Evolutionary conservation across 2,113 vertebrate species (phyloP).

Genomic region (Amphiprion ocellaris): DNA sequence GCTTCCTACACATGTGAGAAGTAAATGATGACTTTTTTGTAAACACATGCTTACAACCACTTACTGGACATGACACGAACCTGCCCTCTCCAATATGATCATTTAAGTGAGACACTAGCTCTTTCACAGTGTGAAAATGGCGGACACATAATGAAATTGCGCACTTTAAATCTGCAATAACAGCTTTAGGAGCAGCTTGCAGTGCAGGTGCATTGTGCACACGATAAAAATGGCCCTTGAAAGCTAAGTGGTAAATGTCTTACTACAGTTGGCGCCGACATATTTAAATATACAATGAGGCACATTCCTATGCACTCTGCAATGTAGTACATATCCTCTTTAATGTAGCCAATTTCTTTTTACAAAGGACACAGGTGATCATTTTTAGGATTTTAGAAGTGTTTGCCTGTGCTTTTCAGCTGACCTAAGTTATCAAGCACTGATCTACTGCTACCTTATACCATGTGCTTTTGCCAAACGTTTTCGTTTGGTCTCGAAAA

Average conservation of each 20-base stretch:
- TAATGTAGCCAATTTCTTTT: conserved; percentile 16
- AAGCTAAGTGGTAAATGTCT: conserved; percentile 5
- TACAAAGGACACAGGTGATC: conserved; percentile 32
- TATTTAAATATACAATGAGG: conserved; percentile 54
- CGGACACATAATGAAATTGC: conserved; percentile 50
- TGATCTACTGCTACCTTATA: no score
- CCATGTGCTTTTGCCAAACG: no score
- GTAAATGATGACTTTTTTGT: conserved; percentile 52
- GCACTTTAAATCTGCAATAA: conserved; percentile 45
- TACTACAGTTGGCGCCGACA: conserved; percentile 10
- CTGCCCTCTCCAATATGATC: not conserved
- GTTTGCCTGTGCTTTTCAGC: conserved; percentile 2
- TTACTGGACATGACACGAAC: no score
- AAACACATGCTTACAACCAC: no score
- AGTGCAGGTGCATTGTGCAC: conserved; percentile 29
- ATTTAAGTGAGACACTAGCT: conserved; percentile 56
- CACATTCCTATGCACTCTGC: conserved; percentile 54
- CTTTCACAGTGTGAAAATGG: conserved; percentile 36
- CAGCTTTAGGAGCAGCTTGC: conserved; percentile 10
- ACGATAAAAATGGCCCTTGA: conserved; percentile 8
- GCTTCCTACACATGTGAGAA: conserved; percentile 8
- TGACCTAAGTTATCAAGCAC: not conserved
- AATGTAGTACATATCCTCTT: conserved; percentile 52
- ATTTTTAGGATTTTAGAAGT: conserved; percentile 1
- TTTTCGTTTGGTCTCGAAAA: no score